These are phyloP conservation scores for Melanchra persicariae DNA, from an alignment of 2,888 invertebrate species.

Conservation along the genomic window DNA sequence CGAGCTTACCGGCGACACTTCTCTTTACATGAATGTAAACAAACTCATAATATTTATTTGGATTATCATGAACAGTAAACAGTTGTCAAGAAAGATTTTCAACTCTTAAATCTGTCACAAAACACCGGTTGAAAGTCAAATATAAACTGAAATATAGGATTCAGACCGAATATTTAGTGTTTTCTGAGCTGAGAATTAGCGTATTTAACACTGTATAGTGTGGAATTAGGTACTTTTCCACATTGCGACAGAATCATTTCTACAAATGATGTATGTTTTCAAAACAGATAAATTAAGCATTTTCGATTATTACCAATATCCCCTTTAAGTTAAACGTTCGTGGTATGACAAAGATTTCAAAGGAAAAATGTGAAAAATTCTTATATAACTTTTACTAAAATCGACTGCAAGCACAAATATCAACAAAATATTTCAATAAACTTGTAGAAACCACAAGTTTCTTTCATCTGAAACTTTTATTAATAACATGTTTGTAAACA, in stretches of 20 bases:
- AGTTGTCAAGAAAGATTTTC: conserved; percentile 79
- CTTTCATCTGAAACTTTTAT: conserved; percentile 25
- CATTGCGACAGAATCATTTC: background rate
- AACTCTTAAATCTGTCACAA: conserved; percentile 76
- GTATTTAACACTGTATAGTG: background rate
- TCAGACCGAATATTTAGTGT: conserved; percentile 10
- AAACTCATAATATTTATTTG: conserved; percentile 82
- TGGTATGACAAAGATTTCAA: background rate
- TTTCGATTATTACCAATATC: too few relatives aligned
- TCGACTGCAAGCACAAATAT: background rate
- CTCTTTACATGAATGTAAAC: conserved; percentile 78
- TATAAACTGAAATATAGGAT: conserved; percentile 20
- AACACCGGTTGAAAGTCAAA: conserved; percentile 32
- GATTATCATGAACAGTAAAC: conserved; percentile 80
- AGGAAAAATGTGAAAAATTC: background rate
- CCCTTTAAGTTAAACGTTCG: background rate
- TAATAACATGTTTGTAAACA: conserved; percentile 49
- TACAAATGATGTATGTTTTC: background rate
- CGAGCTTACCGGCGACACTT: conserved; percentile 68
- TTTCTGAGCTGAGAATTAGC: conserved; percentile 27
- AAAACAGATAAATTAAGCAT: too few relatives aligned
- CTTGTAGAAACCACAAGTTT: background rate
- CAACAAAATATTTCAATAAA: conserved; percentile 2
- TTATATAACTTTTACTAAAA: background rate
- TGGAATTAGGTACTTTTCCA: background rate